Conservation (phyloP, 2,797 vertebrate species). For the Enteromius treurensis region DNA sequence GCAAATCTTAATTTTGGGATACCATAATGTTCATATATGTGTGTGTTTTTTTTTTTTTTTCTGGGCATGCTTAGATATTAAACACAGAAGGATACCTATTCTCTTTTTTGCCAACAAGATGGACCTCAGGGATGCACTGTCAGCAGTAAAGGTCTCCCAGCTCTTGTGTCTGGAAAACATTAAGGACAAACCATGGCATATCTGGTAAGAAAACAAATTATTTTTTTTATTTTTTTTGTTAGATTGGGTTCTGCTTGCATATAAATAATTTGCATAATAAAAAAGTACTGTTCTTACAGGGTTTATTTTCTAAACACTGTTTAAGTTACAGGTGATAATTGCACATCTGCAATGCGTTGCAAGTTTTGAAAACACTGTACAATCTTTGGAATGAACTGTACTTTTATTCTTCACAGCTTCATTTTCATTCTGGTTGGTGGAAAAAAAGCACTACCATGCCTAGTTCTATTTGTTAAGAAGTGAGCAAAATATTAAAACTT, state of each 20-base stretch:
- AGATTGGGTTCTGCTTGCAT: not conserved
- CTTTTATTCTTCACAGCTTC: not conserved
- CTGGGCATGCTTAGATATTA: conserved; percentile 83
- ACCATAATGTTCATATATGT: not conserved
- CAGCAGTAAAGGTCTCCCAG: conserved; percentile 96
- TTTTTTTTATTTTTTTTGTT: not conserved
- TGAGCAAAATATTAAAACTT: not conserved
- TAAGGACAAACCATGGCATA: conserved; percentile 99
- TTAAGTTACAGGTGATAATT: not conserved
- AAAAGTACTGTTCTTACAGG: not conserved
- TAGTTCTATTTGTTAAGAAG: not conserved
- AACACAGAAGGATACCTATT: conserved; percentile 94
- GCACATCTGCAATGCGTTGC: not conserved
- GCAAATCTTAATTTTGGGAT: not conserved
- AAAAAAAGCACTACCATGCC: not conserved
- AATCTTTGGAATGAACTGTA: not conserved
- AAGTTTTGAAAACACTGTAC: not conserved
- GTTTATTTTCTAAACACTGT: not conserved
- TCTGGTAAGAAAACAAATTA: conserved; percentile 83
- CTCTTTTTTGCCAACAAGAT: conserved; percentile 99
- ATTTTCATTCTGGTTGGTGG: not conserved
- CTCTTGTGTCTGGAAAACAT: conserved; percentile 94
- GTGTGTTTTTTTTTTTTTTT: not conserved
- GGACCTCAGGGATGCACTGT: conserved; percentile 94
- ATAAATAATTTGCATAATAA: not conserved